Base-by-base conservation (phyloP, 2,888 invertebrate genomes). In the Tridacna gigas region DNA sequence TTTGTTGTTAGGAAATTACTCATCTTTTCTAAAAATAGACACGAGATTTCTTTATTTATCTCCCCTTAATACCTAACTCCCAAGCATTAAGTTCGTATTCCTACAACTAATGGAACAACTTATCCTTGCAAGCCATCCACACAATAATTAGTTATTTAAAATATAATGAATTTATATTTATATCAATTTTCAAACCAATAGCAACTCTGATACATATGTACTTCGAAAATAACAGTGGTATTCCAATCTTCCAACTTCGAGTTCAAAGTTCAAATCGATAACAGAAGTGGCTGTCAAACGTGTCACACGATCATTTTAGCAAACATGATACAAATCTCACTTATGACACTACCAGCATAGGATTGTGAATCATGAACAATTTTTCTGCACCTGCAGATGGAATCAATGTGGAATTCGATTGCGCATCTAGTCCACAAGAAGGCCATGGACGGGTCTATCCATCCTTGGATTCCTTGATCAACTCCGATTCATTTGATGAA, bases 401-500 rank as follows among this genome's bases (percentile, higher is more conserved):
- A 28, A 86, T 86, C 37, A 85, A 79, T 61, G 79, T 79, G n/a
- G 78, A 80, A n/a, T 79, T 81, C 79, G 75, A 84, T 74, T 60
- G 65, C 51, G 69, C 65, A 18, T 56, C 81, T 9, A 67, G 65
- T 60, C 74, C 83, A 13, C 65, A 79, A 74, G 74, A 83, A 20
- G 89, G 82, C n/a, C 77, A 83, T 45, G 89, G 82, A n/a, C 79
- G 82, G 61, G 45, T 82, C 47, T 90, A 88, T 73, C 89, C 86
- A 15, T 89, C 90, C 4, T 73, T 88, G 15, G 91, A 91, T 71
- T 84, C 88, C 20, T 71, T 77, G 1, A 83, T 75, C 7, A 75
- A 86, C 15, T 71, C 71, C 0, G 84, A 88, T n/a, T 90, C 89
- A 25, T 90, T 87, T 76, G 90, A 90, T 26, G 90, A 91, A 69